Conservation (phyloP, 1,140 invertebrate genomes). For the Sesamia nonagrioides region DNA sequence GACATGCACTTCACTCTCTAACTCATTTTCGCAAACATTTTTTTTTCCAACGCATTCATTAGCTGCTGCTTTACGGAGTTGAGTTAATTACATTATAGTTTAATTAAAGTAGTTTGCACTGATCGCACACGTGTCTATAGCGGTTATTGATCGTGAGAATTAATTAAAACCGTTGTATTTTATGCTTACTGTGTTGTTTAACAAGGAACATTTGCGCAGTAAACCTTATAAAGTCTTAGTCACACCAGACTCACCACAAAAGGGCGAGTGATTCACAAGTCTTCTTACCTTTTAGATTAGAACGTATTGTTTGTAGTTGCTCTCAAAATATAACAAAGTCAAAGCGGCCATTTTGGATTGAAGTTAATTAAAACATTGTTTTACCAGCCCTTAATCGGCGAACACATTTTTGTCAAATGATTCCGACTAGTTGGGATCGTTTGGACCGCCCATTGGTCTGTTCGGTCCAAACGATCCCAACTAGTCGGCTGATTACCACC, state of each 20-base stretch:
- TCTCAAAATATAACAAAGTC: background rate
- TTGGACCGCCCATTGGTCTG: too few relatives aligned
- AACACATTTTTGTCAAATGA: too few relatives aligned
- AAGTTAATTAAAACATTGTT: background rate
- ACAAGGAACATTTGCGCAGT: constrained; percentile 24
- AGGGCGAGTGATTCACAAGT: constrained; percentile 22
- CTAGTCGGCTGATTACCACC: too few relatives aligned
- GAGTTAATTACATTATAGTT: background rate
- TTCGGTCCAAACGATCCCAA: too few relatives aligned
- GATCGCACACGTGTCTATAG: background rate
- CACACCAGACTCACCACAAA: constrained; percentile 16
- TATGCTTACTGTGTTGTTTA: background rate
- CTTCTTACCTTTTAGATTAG: constrained; percentile 26
- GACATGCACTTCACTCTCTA: too few relatives aligned
- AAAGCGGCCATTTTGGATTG: background rate
- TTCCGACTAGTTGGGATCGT: too few relatives aligned
- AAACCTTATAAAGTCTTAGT: constrained; percentile 6
- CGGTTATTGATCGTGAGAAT: constrained; percentile 9
- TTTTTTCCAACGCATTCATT: too few relatives aligned
- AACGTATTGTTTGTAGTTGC: constrained; percentile 3
- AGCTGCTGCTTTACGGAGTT: background rate
- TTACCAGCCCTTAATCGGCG: too few relatives aligned
- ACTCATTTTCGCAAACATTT: too few relatives aligned
- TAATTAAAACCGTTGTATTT: background rate
- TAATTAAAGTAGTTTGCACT: background rate